A percentile compares a stretch with the other conserved stretches of the same genome.
These are phyloP conservation scores for Pachyrhynchus sulphureomaculatus DNA, from an alignment of 1,140 invertebrate species.

Conservation along the genomic window DNA sequence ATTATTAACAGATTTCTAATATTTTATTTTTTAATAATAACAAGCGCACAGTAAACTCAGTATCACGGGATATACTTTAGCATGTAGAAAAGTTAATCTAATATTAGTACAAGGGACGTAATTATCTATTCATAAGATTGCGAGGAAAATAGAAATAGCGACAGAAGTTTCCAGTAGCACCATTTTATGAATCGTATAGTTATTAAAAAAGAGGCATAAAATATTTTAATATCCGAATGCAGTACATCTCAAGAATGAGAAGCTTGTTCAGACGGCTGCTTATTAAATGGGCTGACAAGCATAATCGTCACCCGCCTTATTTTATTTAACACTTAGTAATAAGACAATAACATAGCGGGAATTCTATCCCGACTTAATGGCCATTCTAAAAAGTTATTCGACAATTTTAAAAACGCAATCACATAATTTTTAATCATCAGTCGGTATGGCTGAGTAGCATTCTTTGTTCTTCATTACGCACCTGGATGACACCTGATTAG, in stretches of 20 bases:
- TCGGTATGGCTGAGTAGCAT: constrained; percentile 26
- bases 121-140: too few relatives aligned
- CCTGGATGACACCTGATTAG: constrained; percentile 25
- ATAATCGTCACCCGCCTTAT: constrained; percentile 5
- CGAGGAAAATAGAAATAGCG: too few relatives aligned
- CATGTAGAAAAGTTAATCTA: too few relatives aligned
- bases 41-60: too few relatives aligned
- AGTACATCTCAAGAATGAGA: background rate
- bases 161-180: too few relatives aligned
- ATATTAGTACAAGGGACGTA: too few relatives aligned
- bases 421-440: constrained; percentile 26
- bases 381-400: constrained; percentile 5
- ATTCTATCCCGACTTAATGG: constrained; percentile 9
- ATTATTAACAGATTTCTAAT: too few relatives aligned
- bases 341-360: constrained; percentile 19
- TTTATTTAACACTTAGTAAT: constrained; percentile 13
- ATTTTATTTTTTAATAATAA: too few relatives aligned
- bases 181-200: too few relatives aligned
- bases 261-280: background rate
- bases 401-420: constrained; percentile 23
- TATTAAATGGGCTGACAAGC: constrained; percentile 2
- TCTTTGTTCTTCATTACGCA: constrained; percentile 25
- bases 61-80: too few relatives aligned
- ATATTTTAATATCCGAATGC: background rate
- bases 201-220: background rate